Percentiles rank a stretch among this genome's conserved stretches.
Conservation (phyloP, 2,888 invertebrate genomes). For the Pharmacophagus antenor region DNA sequence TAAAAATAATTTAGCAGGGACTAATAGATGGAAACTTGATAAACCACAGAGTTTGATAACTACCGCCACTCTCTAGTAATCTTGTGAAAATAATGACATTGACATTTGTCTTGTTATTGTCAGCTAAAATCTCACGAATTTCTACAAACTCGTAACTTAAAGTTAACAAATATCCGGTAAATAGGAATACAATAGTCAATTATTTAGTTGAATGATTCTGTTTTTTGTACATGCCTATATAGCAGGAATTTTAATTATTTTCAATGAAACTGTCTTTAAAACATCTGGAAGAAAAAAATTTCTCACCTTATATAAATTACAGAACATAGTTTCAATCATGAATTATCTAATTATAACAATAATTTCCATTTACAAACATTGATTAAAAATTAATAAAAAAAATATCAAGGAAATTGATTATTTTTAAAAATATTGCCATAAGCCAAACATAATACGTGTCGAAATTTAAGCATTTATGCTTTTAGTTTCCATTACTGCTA, state of each 20-base stretch:
- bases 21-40: slow-evolving; percentile 3
- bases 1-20: slow-evolving; percentile 1
- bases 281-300: no score
- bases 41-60: slow-evolving; percentile 14
- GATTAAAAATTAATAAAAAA: no score
- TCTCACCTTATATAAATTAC: no score
- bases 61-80: slow-evolving; percentile 10
- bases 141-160: slow-evolving; percentile 1
- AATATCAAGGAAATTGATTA: no score
- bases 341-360: no score
- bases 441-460: background rate
- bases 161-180: background rate
- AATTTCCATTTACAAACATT: no score
- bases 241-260: background rate
- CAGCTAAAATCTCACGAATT: slow-evolving; percentile 6
- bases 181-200: background rate
- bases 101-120: slow-evolving; percentile 10
- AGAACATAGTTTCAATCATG: no score
- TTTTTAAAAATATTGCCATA: background rate
- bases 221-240: background rate
- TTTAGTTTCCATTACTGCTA: background rate
- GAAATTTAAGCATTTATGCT: background rate
- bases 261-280: no score
- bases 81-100: slow-evolving; percentile 16
- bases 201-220: background rate